These are phyloP conservation scores for Phyto melanocephala DNA, from an alignment of 2,888 invertebrate species.

Conservation along the genomic window DNA sequence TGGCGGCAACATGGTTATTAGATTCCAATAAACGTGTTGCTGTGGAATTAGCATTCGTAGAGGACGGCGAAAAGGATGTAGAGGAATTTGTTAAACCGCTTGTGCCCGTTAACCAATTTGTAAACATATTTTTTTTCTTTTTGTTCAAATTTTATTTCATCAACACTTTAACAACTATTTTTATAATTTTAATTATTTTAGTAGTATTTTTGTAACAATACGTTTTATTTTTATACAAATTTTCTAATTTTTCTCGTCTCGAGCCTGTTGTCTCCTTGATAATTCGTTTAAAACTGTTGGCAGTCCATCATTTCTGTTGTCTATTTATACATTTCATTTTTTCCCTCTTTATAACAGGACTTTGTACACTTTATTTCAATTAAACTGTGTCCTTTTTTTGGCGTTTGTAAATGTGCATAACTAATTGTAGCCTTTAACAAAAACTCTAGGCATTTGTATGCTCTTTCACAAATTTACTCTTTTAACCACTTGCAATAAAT, in stretches of 20 bases:
- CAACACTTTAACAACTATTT: background rate
- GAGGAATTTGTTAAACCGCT: slow-evolving; percentile 59
- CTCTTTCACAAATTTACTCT: slow-evolving; percentile 7
- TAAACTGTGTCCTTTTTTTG: slow-evolving; percentile 42
- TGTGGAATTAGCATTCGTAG: background rate
- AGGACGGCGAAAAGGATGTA: background rate
- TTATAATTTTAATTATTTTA: background rate
- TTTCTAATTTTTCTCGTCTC: background rate
- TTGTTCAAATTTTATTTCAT: background rate
- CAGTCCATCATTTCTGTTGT: slow-evolving; percentile 72
- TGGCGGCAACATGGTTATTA: background rate
- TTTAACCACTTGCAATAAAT: background rate
- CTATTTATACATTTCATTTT: slow-evolving; percentile 75
- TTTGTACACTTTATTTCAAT: slow-evolving; percentile 50
- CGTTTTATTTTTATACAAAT: slow-evolving; percentile 23
- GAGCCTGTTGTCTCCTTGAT: slow-evolving; percentile 67
- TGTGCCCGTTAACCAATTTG: slow-evolving; percentile 78
- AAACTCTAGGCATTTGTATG: background rate
- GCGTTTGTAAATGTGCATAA: slow-evolving; percentile 63
- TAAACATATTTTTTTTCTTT: slow-evolving; percentile 73
- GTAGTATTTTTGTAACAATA: background rate
- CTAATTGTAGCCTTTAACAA: slow-evolving; percentile 50
- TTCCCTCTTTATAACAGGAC: slow-evolving; percentile 39
- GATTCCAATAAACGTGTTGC: slow-evolving; percentile 25
- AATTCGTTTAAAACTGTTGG: slow-evolving; percentile 77